Base-by-base conservation (phyloP, 2,113 vertebrate genomes). In the Crotalus horridus region DNA sequence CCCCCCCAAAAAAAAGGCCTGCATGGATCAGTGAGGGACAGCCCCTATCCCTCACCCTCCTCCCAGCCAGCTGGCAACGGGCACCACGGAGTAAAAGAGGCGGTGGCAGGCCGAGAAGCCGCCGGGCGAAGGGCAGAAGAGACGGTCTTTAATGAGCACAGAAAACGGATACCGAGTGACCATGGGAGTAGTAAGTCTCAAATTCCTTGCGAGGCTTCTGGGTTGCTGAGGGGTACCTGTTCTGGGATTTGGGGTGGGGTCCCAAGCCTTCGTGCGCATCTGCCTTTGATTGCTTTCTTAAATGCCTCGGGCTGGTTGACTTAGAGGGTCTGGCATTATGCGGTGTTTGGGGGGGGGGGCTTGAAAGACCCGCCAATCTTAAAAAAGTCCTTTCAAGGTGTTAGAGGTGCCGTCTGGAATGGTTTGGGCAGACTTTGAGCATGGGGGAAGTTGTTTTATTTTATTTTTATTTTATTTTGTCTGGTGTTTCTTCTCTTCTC, bases 171-270 rank as follows among this genome's bases (percentile, higher is more conserved):
- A 69, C 81, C 88, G 88, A 23, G 8, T 87, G 64, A 88, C 61
- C 0, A 91, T 93, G 93, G 88, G 90, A 89, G 88, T 89, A 33
- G 93, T 94, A 90, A 94, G 93, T 94, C 48, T 92, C 29, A 17
- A 20, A 29, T 39, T 81, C 20, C 39, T 39, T 39, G n/a, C 69
- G 8, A 39, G 15, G 1, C 17, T 39, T 81, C 0, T 1, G 33
- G 17, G 74, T 7, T 81, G 39, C 20, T 6, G 54, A 13, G 64
- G 64, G 13, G 64, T 33, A 13, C 64, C 64, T 21, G 15, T 39
- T 39, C 17, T 81, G 33, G 69, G 33, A 39, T 39, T 81, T 43
- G 69, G 33, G 33, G 74, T 43, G 39, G 7, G 69, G 74, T 39
- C 17, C 39, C 74, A 0, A 21, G 17, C 2, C 33, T 39, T 81